phyloP scores from a whole-genome alignment of 2,113 vertebrate species.

The Empidonax alnorum region DNA sequence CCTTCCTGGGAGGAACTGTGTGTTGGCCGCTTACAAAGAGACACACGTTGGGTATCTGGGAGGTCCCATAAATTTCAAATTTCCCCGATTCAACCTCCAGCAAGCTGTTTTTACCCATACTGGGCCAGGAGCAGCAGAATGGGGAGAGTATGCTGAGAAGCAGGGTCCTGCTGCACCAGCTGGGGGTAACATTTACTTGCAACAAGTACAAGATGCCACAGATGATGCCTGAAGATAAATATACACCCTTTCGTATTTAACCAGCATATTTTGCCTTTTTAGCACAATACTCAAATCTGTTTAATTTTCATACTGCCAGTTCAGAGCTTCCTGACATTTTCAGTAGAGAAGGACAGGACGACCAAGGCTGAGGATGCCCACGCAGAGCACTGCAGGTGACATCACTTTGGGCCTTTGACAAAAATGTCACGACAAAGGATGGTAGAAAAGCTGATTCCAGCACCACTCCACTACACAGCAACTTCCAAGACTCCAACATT shows the following conservation, averaged over 20 bases:
- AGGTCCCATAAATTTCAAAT: not conserved
- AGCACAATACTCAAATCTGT: not conserved
- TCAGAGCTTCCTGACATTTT: not conserved
- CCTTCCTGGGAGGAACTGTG: not conserved
- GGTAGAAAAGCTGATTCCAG: not conserved
- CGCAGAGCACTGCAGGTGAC: not conserved
- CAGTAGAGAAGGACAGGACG: not conserved
- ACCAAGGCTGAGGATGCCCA: not conserved
- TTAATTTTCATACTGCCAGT: not conserved
- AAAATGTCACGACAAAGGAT: not conserved
- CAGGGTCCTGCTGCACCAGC: not conserved
- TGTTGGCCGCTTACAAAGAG: not conserved
- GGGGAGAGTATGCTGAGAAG: not conserved
- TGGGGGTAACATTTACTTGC: not conserved
- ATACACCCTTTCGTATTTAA: not conserved
- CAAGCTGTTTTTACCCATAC: not conserved
- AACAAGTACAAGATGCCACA: not conserved
- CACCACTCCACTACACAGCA: not conserved
- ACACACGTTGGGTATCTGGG: not conserved
- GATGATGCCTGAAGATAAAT: not conserved
- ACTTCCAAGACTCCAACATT: not conserved
- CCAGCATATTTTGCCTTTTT: not conserved
- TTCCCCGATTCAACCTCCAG: not conserved
- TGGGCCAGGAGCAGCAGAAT: not conserved
- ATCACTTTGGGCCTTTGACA: not conserved